These are phyloP conservation scores for Aleiodes sp. DNA, from an alignment of 1,140 invertebrate species.

Conservation along the genomic window DNA sequence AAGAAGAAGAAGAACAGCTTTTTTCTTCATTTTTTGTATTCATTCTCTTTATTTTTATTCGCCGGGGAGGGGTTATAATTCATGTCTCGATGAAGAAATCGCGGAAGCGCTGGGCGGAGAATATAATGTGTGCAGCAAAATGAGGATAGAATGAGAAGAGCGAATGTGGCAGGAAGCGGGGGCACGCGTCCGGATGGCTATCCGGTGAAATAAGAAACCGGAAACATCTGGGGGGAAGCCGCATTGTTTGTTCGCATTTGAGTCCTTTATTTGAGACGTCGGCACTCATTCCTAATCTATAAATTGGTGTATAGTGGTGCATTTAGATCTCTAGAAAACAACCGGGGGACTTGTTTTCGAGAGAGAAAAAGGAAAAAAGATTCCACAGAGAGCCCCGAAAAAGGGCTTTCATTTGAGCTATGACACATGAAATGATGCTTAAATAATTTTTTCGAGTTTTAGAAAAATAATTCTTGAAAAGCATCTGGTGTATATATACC, in stretches of 20 bases:
- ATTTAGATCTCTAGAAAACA: not conserved
- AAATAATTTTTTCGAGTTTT: not conserved
- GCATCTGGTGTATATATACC: not conserved
- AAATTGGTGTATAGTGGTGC: conserved; percentile 3
- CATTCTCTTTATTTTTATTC: not conserved
- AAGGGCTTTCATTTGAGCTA: too few species aligned
- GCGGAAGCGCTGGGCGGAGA: conserved; percentile 27
- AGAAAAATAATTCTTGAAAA: not conserved
- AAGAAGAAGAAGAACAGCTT: not conserved
- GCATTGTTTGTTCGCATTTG: conserved; percentile 59
- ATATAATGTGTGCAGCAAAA: not conserved
- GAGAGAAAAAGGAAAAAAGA: too few species aligned
- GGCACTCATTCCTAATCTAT: not conserved
- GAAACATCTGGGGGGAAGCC: conserved; percentile 63
- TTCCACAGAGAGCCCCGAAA: too few species aligned
- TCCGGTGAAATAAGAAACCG: conserved; percentile 65
- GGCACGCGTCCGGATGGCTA: conserved; percentile 57
- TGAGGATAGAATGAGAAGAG: conserved; percentile 35
- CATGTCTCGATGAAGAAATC: conserved; percentile 26
- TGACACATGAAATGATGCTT: too few species aligned
- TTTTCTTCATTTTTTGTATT: not conserved
- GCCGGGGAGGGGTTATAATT: conserved; percentile 16
- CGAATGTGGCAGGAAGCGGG: conserved; percentile 39
- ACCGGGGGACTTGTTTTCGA: not conserved
- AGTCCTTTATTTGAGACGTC: conserved; percentile 44